These are phyloP conservation scores for Pithys albifrons DNA, from an alignment of 2,113 vertebrate genomes.

Conservation along the genomic window DNA sequence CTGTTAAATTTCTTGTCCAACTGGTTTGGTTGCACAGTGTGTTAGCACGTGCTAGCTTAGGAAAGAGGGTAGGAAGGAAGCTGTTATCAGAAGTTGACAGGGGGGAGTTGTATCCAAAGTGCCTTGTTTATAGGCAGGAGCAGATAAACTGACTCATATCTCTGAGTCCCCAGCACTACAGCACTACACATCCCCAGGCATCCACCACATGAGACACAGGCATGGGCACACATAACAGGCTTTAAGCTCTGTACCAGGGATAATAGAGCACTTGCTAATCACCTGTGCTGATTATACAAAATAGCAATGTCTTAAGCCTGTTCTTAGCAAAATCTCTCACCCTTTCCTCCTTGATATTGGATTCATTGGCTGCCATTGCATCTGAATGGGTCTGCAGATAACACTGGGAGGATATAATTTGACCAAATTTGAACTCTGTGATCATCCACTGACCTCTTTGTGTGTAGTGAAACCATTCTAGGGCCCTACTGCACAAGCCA, in stretches of 20 bases:
- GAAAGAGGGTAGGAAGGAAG: conserved; percentile 36
- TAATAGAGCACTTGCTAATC: not conserved
- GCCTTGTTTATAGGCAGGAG: not conserved
- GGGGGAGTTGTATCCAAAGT: not conserved
- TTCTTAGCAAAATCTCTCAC: not conserved
- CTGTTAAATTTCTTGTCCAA: not conserved
- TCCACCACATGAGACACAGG: not conserved
- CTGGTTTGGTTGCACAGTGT: conserved; percentile 40
- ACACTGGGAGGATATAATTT: not conserved
- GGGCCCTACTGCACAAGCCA: not conserved
- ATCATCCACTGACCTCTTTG: not conserved
- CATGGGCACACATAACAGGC: not conserved
- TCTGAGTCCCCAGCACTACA: not conserved
- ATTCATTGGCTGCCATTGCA: not conserved
- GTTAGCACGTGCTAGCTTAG: conserved; percentile 4
- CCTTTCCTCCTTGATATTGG: not conserved
- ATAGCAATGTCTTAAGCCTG: not conserved
- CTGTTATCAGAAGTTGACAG: conserved; percentile 7
- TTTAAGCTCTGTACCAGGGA: not conserved
- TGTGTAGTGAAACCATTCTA: not conserved
- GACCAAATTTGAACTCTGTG: not conserved
- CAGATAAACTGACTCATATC: not conserved
- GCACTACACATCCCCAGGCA: not conserved
- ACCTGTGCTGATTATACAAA: not conserved
- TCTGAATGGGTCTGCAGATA: not conserved